Evolutionary conservation across 2,888 invertebrate genomes (phyloP), one percentile per base, ranked within the genome.

Genomic region (Gnatocerus cornutus): DNA sequence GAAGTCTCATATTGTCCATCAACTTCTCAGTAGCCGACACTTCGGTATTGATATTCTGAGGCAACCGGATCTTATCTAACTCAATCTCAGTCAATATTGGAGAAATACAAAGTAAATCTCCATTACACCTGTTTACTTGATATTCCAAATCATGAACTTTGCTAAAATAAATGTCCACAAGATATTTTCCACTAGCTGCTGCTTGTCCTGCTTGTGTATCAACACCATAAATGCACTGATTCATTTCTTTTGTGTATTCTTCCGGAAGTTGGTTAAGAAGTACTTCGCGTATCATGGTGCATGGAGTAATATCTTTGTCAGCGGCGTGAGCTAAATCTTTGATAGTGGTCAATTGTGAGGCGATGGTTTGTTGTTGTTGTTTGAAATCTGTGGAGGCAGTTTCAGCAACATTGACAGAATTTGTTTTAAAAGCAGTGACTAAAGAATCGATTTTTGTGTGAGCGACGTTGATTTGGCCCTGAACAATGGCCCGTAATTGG

Each of bases 31-130:
- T 37, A 2, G 62, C 16, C 3, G 39, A 7, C 0, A 62, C 62
- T 62, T 62, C 62, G 0, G 41, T 63, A 37, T 52, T 39, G 13
- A 63, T 52, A 37, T 12, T 41, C 13, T 63, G 50, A 10, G 62
- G 52, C 21, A 63, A 29, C 0, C 52, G 52, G 29, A 63, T 30
- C 12, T 52, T 46, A 10, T 52, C 27, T 12, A 33, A 6, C 3
- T 33, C 33, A 33, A 6, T 33, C 6, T 33, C 33, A 33, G 3
- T 33, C 2, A 33, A 7, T 1, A 33, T 4, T 4, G 33, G 33
- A 6, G 33, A 33, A 33, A 33, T 33, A n/a, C 33, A 33, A 2
- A 33, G 6, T 2, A 33, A n/a, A 1, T 33, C n/a, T 33, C 33
- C n/a, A 1, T 33, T 2, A 33, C 33, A 33, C n/a, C n/a, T 7